Conservation (phyloP, 2,888 invertebrate species). For the Trachelus iudaicus region DNA sequence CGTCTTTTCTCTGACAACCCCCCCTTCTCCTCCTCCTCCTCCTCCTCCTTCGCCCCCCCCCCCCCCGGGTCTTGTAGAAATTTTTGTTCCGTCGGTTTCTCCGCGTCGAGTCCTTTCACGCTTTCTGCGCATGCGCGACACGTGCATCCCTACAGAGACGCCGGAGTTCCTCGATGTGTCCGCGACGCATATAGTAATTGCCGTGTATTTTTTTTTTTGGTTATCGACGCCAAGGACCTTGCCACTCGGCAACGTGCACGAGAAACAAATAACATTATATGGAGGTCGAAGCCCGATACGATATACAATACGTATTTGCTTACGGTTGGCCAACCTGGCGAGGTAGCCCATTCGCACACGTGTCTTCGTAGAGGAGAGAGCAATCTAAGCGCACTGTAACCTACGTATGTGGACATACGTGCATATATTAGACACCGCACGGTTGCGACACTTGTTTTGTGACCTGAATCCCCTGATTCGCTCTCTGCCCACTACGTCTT, state of each 20-base stretch:
- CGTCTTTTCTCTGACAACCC: not conserved
- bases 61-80: no score
- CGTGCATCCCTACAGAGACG: not conserved
- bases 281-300: constrained; percentile 3
- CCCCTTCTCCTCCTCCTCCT: no score
- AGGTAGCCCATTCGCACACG: not conserved
- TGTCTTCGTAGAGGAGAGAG: not conserved
- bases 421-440: not conserved
- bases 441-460: constrained; percentile 58
- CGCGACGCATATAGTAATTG: not conserved
- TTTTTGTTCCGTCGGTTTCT: no score
- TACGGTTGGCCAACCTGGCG: not conserved
- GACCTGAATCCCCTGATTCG: constrained; percentile 50
- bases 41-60: no score
- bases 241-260: not conserved
- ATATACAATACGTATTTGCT: not conserved
- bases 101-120: no score
- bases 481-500: constrained; percentile 35
- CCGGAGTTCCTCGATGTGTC: not conserved
- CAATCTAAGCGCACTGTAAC: not conserved
- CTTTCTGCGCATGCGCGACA: no score
- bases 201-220: not conserved
- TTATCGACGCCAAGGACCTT: not conserved
- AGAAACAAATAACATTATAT: not conserved
- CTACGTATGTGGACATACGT: no score